Base-by-base conservation (phyloP, 2,113 vertebrate species). In the Tringa solitaria region DNA sequence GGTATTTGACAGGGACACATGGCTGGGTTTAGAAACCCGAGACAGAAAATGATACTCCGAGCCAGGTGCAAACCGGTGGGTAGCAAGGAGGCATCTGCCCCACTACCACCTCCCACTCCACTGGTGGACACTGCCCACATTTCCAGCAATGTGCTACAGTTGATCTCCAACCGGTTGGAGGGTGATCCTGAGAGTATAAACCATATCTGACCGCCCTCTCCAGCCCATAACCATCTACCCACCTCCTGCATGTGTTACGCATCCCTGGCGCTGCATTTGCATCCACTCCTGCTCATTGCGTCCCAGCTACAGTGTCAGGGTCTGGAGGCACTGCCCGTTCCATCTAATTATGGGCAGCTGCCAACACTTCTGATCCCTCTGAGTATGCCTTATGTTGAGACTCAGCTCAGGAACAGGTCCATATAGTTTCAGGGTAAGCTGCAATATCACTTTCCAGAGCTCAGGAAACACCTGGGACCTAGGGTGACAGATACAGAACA, bases 251-350 rank as follows among this genome's bases (percentile, higher is more conserved):
- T 46, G 48, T n/a, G 59, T 22, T 5, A 50, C 2, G 8, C 20
- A 78, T 13, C 27, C 28, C 50, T 45, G 24, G 59, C 87, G 21
- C 51, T 65, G 50, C 9, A 24, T 65, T 70, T 79, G 50, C 50
- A 54, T 35, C n/a, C 1, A 1, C 46, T 87, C n/a, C 67, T 59
- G 64, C 51, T 75, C 32, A 4, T n/a, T 32, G 35, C 30, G 30
- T 30, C 17, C 14, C 0, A 0, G 26, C 26, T 88, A 53, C 35
- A n/a, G 51, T 7, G 50, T 26, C 0, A 0, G 53, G 26, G 14
- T 56, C 61, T 23, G 39, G 61, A 73, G 23, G 39, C 39, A 27
- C 20, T 37, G n/a, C 37, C 45, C 2, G 2, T 24, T 39, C 59
- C 22, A 3, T 11, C 43, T 67, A 51, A 46, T 18, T 35, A 1